Conservation (phyloP, 2,888 invertebrate genomes). For the Asteroscopus sphinx region DNA sequence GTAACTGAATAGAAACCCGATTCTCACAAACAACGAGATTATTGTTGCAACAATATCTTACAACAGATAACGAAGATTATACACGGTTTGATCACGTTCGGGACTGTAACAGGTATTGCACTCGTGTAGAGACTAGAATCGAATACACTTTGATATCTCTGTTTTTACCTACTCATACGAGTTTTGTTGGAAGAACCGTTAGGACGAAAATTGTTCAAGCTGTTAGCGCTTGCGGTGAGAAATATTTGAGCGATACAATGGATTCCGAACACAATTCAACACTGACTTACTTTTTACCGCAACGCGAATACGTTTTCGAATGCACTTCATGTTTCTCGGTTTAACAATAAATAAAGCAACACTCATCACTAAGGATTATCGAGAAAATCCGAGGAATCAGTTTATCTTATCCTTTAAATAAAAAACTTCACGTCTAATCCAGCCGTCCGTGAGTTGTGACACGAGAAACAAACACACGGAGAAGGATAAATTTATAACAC, state of each 20-base stretch:
- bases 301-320: conserved; percentile 26
- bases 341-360: background rate
- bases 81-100: conserved; percentile 34
- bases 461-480: conserved; percentile 42
- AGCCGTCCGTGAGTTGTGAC: conserved; percentile 24
- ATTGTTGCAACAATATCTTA: conserved; percentile 58
- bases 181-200: conserved; percentile 69
- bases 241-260: conserved; percentile 60
- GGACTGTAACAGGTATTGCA: conserved; percentile 51
- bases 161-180: conserved; percentile 58
- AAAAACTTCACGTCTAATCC: conserved; percentile 22
- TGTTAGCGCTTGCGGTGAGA: conserved; percentile 60
- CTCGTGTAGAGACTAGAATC: conserved; percentile 54
- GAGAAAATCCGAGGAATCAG: conserved; percentile 11
- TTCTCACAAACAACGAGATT: conserved; percentile 65
- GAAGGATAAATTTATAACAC: conserved; percentile 48
- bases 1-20: conserved; percentile 56
- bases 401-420: conserved; percentile 8
- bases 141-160: conserved; percentile 49
- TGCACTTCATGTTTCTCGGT: conserved; percentile 18
- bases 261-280: conserved; percentile 52
- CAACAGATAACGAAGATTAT: conserved; percentile 52
- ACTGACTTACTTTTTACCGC: conserved; percentile 48
- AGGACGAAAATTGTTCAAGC: conserved; percentile 66
- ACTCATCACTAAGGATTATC: conserved; percentile 23